phyloP scores from a whole-genome alignment of 2,888 invertebrate species.

The Clostera curtula region DNA sequence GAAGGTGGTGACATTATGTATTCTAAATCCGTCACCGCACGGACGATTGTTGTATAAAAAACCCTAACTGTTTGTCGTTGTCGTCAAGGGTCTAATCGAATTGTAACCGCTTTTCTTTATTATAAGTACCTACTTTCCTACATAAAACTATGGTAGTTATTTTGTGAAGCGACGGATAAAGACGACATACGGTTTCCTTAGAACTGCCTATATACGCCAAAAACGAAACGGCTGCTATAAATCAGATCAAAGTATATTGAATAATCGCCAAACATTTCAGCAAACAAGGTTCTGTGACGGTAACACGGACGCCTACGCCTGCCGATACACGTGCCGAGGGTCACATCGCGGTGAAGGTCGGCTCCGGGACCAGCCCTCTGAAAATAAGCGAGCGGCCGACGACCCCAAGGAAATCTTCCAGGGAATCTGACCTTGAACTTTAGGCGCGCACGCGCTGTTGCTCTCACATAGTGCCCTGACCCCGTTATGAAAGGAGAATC shows the following conservation, averaged over 20 bases:
- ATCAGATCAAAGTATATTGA: conserved; percentile 7
- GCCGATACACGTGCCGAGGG: conserved; percentile 59
- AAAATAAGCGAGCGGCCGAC: conserved; percentile 58
- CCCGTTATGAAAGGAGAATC: conserved; percentile 56
- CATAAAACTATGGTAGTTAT: too few relatives aligned
- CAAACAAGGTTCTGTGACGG: conserved; percentile 23
- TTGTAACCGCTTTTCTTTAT: too few relatives aligned
- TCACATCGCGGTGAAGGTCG: conserved; percentile 61
- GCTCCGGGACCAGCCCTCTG: conserved; percentile 54
- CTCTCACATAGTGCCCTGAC: conserved; percentile 64
- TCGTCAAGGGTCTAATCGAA: too few relatives aligned
- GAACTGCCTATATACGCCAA: too few relatives aligned
- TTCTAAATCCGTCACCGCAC: too few relatives aligned
- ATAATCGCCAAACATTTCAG: conserved; percentile 8
- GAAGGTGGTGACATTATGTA: too few relatives aligned
- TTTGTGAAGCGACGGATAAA: too few relatives aligned
- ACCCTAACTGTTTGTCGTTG: too few relatives aligned
- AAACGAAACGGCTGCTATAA: too few relatives aligned
- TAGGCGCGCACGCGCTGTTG: conserved; percentile 66
- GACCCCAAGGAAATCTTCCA: conserved; percentile 71
- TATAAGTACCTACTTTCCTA: too few relatives aligned
- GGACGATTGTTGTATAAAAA: too few relatives aligned
- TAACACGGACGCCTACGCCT: conserved; percentile 47
- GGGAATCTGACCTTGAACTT: conserved; percentile 69
- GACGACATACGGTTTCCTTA: too few relatives aligned